A percentile compares a stretch with the other conserved stretches of the same genome.
phyloP scores from a whole-genome alignment of 2,113 vertebrate genomes.

The Geococcyx californianus region DNA sequence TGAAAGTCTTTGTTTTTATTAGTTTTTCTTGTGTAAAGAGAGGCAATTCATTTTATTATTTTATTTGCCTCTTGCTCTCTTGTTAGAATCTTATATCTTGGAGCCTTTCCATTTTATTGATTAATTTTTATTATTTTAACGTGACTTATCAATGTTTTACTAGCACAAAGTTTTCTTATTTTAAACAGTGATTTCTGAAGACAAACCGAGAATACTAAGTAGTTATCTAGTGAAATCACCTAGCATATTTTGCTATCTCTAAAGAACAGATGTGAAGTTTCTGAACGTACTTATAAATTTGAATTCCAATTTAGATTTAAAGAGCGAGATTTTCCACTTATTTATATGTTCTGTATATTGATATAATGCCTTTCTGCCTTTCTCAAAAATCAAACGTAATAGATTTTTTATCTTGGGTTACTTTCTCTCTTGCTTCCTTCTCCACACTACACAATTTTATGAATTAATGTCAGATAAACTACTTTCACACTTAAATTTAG shows the following conservation, averaged over 20 bases:
- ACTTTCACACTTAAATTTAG: not conserved
- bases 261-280: not conserved
- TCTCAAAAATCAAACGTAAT: not conserved
- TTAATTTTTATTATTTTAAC: not conserved
- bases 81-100: not conserved
- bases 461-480: not conserved
- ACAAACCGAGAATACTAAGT: not conserved
- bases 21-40: not conserved
- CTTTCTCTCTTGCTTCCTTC: not conserved
- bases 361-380: not conserved
- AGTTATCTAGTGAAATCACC: not conserved
- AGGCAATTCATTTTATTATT: not conserved
- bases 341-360: not conserved
- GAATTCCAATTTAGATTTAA: not conserved
- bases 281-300: not conserved
- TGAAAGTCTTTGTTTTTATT: not conserved
- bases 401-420: not conserved
- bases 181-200: not conserved
- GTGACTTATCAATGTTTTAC: not conserved
- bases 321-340: not conserved
- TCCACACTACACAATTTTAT: not conserved
- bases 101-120: not conserved
- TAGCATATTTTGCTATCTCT: not conserved
- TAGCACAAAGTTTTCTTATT: not conserved
- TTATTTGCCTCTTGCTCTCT: not conserved